phyloP scores from a whole-genome alignment of 2,797 vertebrate species.

The Spondyliosoma cantharus region DNA sequence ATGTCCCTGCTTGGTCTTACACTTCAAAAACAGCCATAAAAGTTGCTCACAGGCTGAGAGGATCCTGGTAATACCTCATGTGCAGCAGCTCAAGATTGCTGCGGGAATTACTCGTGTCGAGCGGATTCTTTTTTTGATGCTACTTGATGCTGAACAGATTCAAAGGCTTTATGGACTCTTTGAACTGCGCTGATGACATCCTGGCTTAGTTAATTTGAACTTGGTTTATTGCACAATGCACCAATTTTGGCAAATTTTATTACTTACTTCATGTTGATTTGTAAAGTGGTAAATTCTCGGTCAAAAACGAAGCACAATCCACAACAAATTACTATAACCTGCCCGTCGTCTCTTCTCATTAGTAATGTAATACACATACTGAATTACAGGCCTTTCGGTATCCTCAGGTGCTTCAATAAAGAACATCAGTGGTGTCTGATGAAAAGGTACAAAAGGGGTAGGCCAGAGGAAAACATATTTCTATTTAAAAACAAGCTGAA shows the following conservation, averaged over 20 bases:
- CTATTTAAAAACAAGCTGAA: constrained; percentile 56
- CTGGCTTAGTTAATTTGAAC: constrained; percentile 22
- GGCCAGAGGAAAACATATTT: constrained; percentile 52
- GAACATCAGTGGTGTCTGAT: constrained; percentile 43
- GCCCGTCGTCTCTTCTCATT: constrained; percentile 3
- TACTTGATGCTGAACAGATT: constrained; percentile 44
- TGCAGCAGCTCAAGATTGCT: constrained; percentile 37
- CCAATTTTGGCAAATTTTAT: constrained; percentile 29
- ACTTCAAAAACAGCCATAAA: constrained; percentile 8
- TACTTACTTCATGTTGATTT: constrained; percentile 5
- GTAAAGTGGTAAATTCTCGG: neutral
- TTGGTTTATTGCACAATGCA: constrained; percentile 13
- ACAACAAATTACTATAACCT: neutral
- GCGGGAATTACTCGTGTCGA: constrained; percentile 19
- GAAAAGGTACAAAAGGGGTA: constrained; percentile 61
- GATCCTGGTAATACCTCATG: constrained; percentile 25
- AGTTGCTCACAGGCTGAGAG: constrained; percentile 5
- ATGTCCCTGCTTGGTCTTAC: neutral
- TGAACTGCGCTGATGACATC: constrained; percentile 47
- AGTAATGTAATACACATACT: neutral
- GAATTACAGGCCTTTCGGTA: neutral
- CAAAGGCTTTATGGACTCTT: constrained; percentile 32
- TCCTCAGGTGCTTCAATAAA: constrained; percentile 29
- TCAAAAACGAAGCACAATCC: neutral
- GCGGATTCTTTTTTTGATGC: constrained; percentile 35